Evolutionary conservation across 1,140 invertebrate species (phyloP), one percentile per base, ranked within the genome.

Genomic region (Sesamia nonagrioides): DNA sequence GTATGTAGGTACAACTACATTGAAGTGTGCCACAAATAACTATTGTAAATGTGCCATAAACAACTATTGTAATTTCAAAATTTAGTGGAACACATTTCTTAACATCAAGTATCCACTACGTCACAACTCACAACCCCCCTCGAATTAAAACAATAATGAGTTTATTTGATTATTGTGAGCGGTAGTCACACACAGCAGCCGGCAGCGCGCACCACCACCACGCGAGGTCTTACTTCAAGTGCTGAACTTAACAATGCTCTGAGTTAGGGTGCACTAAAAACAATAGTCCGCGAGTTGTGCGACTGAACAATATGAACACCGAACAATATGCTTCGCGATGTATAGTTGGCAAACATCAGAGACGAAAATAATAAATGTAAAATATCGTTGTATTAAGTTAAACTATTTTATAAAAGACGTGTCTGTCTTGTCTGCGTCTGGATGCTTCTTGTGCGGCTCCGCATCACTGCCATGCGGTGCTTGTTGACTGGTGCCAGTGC

Each of bases 261-360:
- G 45, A 50, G 45, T 50, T 50, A 50, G 45, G 45, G 45, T 11
- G 42, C 45, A 50, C 45, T 50, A 15, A 58, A n/a, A 58, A 58
- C 54, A 58, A 58, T 58, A 58, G 52, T 9, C 7, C 52, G 5
- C 8, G 45, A 50, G 54, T 27, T 58, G 1, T 15, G 54, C 27
- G 54, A 33, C 54, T 33, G 4, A 13, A 58, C 18, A 27, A 27
- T 27, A 3, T 27, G 27, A 27, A 27, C 9, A 33, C 54, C 13
- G 4, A 13, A 58, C 18, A 27, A 27, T 58, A 58, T 50, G 45
- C 11, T 50, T 4, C 54, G 17, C 21, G 9, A 58, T 27, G 54
- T 33, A 58, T 58, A 33, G 54, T 58, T 33, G 54, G 54, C 33
- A 58, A 58, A 58, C 54, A 58, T 58, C 0, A 58, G 1, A 56